Evolutionary conservation across 2,113 vertebrate species (phyloP), one percentile per base, ranked within the genome.

Genomic region (Neogale vison): DNA sequence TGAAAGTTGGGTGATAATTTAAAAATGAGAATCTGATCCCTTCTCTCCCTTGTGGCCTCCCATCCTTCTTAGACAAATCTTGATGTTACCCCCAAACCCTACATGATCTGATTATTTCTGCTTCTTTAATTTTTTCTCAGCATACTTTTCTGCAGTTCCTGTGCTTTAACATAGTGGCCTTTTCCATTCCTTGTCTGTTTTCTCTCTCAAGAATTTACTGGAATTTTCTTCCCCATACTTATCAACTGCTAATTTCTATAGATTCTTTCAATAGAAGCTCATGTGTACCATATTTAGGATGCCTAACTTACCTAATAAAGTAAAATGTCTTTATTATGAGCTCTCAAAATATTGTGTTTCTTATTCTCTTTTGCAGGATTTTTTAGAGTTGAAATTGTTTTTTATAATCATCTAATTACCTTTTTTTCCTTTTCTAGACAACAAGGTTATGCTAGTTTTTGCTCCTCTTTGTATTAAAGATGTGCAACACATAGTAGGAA

Each of bases 11-110:
- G 59, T n/a, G 67, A 87, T 65, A 67, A 91, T 87, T 93, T 98
- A 50, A 90, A 97, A 96, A 77, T 39, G 55, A 97, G 88, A 97
- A 96, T 79, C 31, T 63, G 55, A 45, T 91, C 55, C 15, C 77
- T 82, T 93, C 1, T 1, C 10, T 90, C 39, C 20, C 34, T 88
- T 88, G 52, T 83, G 42, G 29, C 29, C n/a, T 96, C 36, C 36
- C 29, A 91, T 76, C 17, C 59, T 26, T 93, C 24, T 61, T 47
- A 72, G 84, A 92, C 24, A 92, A 93, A 69, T 92, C 63, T 88
- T 26, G 26, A 57, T 12, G 86, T 55, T 45, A 84, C 63, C 50
- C 92, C 36, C 96, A 87, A 76, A 4, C 15, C 57, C 55, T 63
- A 10, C 10, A 4, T 26, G 34, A 77, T 61, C 57, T 83, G 15